Percentiles rank a stretch among this genome's conserved stretches.
phyloP scores from a whole-genome alignment of 1,140 invertebrate species.

The Drosophila grimshawi region DNA sequence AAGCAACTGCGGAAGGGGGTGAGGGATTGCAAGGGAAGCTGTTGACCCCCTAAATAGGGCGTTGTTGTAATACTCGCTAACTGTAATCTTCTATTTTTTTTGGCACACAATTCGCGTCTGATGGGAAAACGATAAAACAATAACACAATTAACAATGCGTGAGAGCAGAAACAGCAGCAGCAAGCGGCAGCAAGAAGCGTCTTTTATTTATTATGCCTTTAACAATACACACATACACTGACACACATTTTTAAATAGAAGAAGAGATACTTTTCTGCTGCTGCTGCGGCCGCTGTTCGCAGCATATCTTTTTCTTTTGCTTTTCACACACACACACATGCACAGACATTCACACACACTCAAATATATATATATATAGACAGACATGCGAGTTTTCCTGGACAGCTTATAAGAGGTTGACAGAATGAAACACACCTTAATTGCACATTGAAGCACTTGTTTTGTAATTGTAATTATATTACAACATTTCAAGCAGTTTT shows the following conservation, averaged over 20 bases:
- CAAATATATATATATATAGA: constrained; percentile 18
- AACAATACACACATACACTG: constrained; percentile 75
- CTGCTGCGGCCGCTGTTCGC: constrained; percentile 58
- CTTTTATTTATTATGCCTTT: constrained; percentile 78
- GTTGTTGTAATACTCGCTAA: constrained; percentile 58
- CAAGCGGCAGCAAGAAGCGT: constrained; percentile 40
- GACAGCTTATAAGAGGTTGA: constrained; percentile 17
- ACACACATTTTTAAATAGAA: constrained; percentile 82
- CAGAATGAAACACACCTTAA: constrained; percentile 65
- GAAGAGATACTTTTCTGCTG: constrained; percentile 73
- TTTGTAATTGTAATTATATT: constrained; percentile 54
- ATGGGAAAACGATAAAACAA: constrained; percentile 75
- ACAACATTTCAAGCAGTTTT: constrained; percentile 66
- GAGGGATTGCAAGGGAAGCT: constrained; percentile 17
- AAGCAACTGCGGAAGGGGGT: constrained; percentile 26
- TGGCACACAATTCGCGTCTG: constrained; percentile 69
- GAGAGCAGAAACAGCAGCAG: constrained; percentile 17
- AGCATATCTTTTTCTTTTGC: constrained; percentile 73
- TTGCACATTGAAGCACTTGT: constrained; percentile 62
- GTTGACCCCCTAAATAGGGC: constrained; percentile 53
- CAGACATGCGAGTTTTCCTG: constrained; percentile 44
- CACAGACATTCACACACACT: constrained; percentile 36
- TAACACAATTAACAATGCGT: constrained; percentile 70
- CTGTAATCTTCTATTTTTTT: constrained; percentile 52
- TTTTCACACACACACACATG: constrained; percentile 52